These are phyloP conservation scores for Ciconia maguari DNA, from an alignment of 2,113 vertebrate genomes.

Conservation along the genomic window DNA sequence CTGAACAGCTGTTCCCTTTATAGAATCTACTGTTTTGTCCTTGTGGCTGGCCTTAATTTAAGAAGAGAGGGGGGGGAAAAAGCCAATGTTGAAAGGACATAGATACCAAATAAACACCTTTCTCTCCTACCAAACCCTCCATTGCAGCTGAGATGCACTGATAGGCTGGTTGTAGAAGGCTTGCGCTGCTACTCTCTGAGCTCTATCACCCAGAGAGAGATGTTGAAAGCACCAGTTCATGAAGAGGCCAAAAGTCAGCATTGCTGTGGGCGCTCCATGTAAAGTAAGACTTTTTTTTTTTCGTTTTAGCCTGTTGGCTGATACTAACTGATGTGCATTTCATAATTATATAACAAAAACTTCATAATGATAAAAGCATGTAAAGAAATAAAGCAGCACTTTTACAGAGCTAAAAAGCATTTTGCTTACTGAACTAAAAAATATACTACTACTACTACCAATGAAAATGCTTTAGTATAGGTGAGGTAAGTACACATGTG, in stretches of 20 bases:
- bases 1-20: neutral
- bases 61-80: neutral
- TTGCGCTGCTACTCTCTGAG: neutral
- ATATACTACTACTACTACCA: neutral
- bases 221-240: neutral
- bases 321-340: neutral
- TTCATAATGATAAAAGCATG: neutral
- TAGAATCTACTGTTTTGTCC: neutral
- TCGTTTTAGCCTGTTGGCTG: neutral
- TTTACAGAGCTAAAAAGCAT: neutral
- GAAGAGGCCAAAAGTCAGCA: neutral
- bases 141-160: neutral
- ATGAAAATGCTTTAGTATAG: neutral
- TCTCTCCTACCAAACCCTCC: neutral
- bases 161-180: neutral
- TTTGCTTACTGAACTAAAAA: neutral
- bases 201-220: neutral
- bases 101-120: neutral
- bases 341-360: neutral
- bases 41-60: neutral
- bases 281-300: neutral
- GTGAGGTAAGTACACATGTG: neutral
- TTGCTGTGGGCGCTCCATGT: neutral
- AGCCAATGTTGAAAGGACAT: neutral
- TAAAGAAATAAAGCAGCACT: neutral